phyloP scores from a whole-genome alignment of 2,888 invertebrate species.

The Trissolcus brochymenae region DNA sequence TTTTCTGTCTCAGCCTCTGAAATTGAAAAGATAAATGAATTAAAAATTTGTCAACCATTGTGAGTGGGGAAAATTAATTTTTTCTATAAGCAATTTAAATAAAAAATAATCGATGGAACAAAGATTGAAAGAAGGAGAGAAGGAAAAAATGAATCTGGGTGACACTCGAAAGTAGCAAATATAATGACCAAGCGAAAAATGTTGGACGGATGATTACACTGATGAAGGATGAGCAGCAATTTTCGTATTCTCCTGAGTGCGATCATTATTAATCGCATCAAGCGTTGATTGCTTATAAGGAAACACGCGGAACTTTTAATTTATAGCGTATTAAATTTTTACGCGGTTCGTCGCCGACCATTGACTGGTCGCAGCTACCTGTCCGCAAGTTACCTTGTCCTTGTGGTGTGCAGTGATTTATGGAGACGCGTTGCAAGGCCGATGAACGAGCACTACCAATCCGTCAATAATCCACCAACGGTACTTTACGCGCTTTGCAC shows the following conservation, averaged over 20 bases:
- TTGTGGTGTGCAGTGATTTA: slow-evolving; percentile 65
- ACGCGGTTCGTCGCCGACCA: slow-evolving; percentile 40
- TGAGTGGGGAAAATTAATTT: no score
- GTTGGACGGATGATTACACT: slow-evolving; percentile 4
- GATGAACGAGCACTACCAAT: slow-evolving; percentile 57
- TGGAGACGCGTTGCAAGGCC: slow-evolving; percentile 63
- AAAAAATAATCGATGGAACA: no score
- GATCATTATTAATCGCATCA: slow-evolving; percentile 54
- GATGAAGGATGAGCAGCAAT: slow-evolving; percentile 24
- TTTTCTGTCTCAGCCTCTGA: no score
- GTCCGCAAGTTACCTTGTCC: slow-evolving; percentile 59
- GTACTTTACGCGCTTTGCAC: slow-evolving; percentile 55
- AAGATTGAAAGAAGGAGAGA: no score
- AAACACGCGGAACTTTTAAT: slow-evolving; percentile 66
- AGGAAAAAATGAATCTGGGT: no score
- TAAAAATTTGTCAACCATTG: no score
- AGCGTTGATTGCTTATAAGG: slow-evolving; percentile 69
- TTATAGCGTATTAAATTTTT: slow-evolving; percentile 69
- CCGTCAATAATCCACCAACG: slow-evolving; percentile 65
- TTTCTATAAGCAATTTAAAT: no score
- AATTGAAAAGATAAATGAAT: no score
- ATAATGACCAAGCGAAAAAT: no score
- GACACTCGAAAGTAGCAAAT: no score
- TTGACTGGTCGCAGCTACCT: slow-evolving; percentile 59
- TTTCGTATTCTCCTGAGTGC: slow-evolving; percentile 38